These are phyloP conservation scores for Protobothrops mucrosquamatus DNA, from an alignment of 2,113 vertebrate species.

Conservation along the genomic window DNA sequence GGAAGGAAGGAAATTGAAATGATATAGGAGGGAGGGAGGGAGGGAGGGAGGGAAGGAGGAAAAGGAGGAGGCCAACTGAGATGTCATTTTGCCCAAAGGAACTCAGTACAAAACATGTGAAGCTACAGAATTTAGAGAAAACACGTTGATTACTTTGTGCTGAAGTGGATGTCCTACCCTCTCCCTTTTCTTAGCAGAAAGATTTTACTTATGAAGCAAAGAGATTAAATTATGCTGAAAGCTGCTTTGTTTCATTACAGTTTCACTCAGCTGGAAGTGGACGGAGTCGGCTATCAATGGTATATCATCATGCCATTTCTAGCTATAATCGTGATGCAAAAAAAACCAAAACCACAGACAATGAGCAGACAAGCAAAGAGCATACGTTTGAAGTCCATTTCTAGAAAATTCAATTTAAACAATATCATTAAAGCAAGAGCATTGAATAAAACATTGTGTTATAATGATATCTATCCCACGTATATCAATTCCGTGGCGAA, in stretches of 20 bases:
- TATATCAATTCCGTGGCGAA: not conserved
- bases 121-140: not conserved
- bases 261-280: not conserved
- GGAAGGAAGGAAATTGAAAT: not conserved
- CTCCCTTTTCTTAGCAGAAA: not conserved
- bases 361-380: not conserved
- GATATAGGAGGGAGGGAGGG: too few relatives aligned
- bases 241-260: not conserved
- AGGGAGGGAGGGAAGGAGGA: too few relatives aligned
- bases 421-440: not conserved
- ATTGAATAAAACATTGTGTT: not conserved
- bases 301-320: not conserved
- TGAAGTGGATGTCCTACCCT: not conserved
- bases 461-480: not conserved
- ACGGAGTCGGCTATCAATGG: not conserved
- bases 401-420: not conserved
- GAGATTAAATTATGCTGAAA: not conserved
- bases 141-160: not conserved
- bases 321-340: not conserved
- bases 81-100: not conserved
- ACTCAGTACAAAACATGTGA: not conserved
- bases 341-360: not conserved
- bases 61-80: not conserved
- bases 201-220: not conserved
- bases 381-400: not conserved